Conservation (phyloP, 2,888 invertebrate species). For the Malthinus seriepunctatus region DNA sequence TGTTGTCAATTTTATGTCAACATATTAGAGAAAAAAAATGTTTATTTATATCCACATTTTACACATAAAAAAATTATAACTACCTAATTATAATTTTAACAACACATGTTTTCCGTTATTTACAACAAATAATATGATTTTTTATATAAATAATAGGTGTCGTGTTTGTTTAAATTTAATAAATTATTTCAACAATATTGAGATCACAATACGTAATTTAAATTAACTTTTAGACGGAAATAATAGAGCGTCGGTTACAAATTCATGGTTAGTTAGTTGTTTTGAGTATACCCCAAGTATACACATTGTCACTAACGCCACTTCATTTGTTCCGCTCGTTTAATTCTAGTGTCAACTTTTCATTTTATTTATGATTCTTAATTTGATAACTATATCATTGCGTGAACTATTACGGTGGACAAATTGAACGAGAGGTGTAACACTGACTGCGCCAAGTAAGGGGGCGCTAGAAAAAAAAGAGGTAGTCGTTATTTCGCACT, state of each 20-base stretch:
- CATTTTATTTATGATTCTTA: constrained; percentile 19
- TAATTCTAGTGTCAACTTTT: constrained; percentile 41
- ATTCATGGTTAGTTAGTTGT: constrained; percentile 42
- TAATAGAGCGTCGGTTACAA: constrained; percentile 44
- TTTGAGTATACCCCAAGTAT: constrained; percentile 43
- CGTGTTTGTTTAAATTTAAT: not conserved
- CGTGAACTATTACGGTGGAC: not conserved
- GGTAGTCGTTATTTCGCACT: constrained; percentile 14
- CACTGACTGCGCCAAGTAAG: too few species aligned
- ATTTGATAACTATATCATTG: not conserved
- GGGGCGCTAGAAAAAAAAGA: constrained; percentile 10
- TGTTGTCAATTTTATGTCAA: constrained; percentile 1
- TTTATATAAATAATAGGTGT: too few species aligned
- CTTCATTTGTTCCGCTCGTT: constrained; percentile 50
- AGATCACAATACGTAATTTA: not conserved
- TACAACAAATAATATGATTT: too few species aligned
- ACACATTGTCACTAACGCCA: constrained; percentile 43
- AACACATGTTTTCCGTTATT: not conserved
- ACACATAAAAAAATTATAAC: not conserved
- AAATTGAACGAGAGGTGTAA: not conserved
- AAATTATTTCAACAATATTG: not conserved
- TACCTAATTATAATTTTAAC: not conserved
- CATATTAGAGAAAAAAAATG: not conserved
- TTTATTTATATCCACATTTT: not conserved
- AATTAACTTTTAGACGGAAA: constrained; percentile 40